These are phyloP conservation scores for Drosophila ezoana DNA, from an alignment of 2,888 invertebrate genomes.

Conservation along the genomic window DNA sequence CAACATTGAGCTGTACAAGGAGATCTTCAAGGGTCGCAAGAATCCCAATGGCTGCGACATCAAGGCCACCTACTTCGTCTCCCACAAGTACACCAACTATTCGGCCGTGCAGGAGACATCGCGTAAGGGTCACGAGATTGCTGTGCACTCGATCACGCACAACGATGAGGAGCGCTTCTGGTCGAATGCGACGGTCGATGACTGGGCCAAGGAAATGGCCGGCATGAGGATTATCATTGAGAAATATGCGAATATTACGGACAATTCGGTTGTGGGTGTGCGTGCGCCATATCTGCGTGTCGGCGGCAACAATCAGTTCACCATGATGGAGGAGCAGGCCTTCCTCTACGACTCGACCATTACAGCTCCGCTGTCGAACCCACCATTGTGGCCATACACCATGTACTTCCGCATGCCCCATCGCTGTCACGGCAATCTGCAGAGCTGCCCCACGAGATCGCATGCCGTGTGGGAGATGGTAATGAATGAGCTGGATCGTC, in stretches of 20 bases:
- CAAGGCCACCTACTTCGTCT: slow-evolving; percentile 95
- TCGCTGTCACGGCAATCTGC: slow-evolving; percentile 95
- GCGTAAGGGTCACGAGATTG: slow-evolving; percentile 96
- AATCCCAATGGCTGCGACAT: slow-evolving; percentile 97
- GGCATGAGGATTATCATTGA: slow-evolving; percentile 96
- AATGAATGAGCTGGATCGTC: slow-evolving; percentile 96
- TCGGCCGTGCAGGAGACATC: slow-evolving; percentile 96
- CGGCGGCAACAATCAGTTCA: slow-evolving; percentile 98
- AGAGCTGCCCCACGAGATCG: slow-evolving; percentile 95
- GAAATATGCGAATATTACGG: slow-evolving; percentile 95
- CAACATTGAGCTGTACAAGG: slow-evolving; percentile 96
- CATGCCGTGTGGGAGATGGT: slow-evolving; percentile 99
- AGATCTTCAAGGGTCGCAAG: slow-evolving; percentile 95
- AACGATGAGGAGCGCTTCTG: slow-evolving; percentile 96
- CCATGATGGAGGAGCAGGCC: slow-evolving; percentile 98
- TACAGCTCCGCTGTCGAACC: slow-evolving; percentile 95
- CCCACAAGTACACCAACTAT: slow-evolving; percentile 97
- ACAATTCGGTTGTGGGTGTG: slow-evolving; percentile 96
- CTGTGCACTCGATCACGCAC: slow-evolving; percentile 97
- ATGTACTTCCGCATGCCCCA: slow-evolving; percentile 99
- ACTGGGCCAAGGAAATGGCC: slow-evolving; percentile 98
- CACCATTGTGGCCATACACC: slow-evolving; percentile 98
- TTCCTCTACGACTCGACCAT: slow-evolving; percentile 98
- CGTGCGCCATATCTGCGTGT: slow-evolving; percentile 95
- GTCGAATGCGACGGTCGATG: slow-evolving; percentile 96